Base-by-base conservation (phyloP, 2,888 invertebrate species). In the Archaeoteleia sp. region DNA sequence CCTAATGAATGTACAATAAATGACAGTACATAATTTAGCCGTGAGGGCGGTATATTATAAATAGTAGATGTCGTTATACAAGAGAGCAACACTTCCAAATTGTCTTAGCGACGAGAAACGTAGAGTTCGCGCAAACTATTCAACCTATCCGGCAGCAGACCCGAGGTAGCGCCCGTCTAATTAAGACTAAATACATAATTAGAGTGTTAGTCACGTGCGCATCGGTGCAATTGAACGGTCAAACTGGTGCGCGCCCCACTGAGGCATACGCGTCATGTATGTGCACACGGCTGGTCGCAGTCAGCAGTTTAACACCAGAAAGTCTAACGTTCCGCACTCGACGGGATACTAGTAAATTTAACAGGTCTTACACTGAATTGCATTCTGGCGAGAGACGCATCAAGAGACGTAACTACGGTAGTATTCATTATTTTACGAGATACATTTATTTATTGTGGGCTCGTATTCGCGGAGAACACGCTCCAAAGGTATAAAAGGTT, bases 131-230 rank as follows among this genome's bases (percentile, higher is more conserved):
- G 57, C 57, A 55, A 66, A 69, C 69, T 65, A 69, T 53, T 42
- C 42, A 39, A 54, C 43, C 49, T 60, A 62, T 66, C 67, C 30
- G 20, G 12, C 70, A 57, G 42, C 65, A 53, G 42, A 63, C 61
- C 66, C 67, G 63, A 70, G 72, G 75, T 78, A 75, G 79, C 78
- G 75, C 73, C 73, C 75, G 77, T 76, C 80, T 82, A 80, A 82
- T 82, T 81, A 82, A 79, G 78, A 80, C 80, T 81, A 80, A 80
- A 80, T 81, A 81, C 76, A 80, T 82, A 81, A 82, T 82, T 80
- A 80, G 78, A 72, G 81, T 81, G 79, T 82, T 79, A 73, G 80
- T 82, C 82, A 82, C 82, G 82, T 78, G 80, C 79, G 51, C 63
- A 62, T 60, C 68, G 70, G 74, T 67, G 77, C 77, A 80, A 82